A percentile compares a stretch with the other conserved stretches of the same genome.
These are phyloP conservation scores for Gymnocypris eckloni DNA, from an alignment of 2,797 vertebrate species.

Conservation along the genomic window DNA sequence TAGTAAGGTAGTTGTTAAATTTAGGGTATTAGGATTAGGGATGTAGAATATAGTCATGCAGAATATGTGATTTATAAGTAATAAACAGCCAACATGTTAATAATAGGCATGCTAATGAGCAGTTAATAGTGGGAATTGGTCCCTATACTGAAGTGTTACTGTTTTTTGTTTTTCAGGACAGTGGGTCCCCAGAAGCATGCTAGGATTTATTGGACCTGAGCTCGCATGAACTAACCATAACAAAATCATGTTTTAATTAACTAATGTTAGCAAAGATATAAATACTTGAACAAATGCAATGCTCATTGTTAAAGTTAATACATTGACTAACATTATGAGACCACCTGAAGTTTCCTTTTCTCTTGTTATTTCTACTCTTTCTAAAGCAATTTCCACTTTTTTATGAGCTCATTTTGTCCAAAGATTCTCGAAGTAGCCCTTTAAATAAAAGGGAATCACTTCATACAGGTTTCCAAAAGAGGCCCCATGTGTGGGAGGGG, in stretches of 20 bases:
- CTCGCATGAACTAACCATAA: not conserved
- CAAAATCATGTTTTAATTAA: not conserved
- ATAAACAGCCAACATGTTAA: too few relatives aligned
- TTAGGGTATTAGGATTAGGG: too few relatives aligned
- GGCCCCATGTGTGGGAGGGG: not conserved
- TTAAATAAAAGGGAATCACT: slow-evolving; percentile 56
- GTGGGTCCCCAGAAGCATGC: too few relatives aligned
- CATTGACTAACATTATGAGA: not conserved
- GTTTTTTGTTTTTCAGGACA: too few relatives aligned
- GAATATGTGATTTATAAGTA: too few relatives aligned
- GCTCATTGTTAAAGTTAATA: not conserved
- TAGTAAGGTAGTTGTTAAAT: too few relatives aligned
- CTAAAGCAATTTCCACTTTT: not conserved
- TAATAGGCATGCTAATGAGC: too few relatives aligned
- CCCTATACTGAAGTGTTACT: too few relatives aligned
- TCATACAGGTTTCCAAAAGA: slow-evolving; percentile 22
- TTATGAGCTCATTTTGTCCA: not conserved
- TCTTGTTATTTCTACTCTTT: not conserved
- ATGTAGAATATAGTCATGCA: too few relatives aligned
- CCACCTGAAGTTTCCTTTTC: not conserved
- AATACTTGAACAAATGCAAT: not conserved
- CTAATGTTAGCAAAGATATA: not conserved
- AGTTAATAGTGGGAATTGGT: too few relatives aligned
- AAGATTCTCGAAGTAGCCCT: slow-evolving; percentile 37
- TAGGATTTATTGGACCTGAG: not conserved